phyloP scores from a whole-genome alignment of 2,797 vertebrate genomes.

The Parauchenoglanis punctatus region DNA sequence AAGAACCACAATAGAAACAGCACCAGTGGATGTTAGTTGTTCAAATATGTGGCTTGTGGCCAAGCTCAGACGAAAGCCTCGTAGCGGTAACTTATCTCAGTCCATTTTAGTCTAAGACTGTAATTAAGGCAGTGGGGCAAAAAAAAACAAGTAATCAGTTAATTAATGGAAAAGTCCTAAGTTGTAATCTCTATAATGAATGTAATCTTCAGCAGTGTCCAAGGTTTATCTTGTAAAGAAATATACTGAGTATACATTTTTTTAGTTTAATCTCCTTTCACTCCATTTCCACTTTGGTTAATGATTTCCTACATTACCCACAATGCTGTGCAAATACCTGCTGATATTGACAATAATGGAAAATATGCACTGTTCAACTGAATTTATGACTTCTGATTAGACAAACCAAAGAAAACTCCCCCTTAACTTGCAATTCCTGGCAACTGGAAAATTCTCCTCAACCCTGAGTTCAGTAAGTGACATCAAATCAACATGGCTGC shows the following conservation, averaged over 20 bases:
- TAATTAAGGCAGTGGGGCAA: neutral
- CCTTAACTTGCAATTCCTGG: neutral
- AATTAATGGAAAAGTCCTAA: neutral
- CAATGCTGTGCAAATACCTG: no score
- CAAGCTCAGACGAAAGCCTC: neutral
- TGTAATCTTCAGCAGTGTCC: neutral
- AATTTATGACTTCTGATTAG: neutral
- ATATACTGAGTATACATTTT: no score
- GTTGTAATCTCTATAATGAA: neutral
- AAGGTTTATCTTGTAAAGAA: neutral
- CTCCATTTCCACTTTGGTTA: neutral
- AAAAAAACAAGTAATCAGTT: neutral
- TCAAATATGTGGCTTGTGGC: neutral
- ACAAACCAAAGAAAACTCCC: neutral
- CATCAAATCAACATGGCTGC: neutral
- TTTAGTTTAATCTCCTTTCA: neutral
- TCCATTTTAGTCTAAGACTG: neutral
- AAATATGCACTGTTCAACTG: neutral
- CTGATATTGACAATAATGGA: neutral
- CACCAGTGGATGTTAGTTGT: neutral
- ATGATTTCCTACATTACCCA: no score
- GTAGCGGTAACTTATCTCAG: neutral
- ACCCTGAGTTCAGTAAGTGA: neutral
- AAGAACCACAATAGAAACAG: neutral
- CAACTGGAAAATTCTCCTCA: neutral